These are phyloP conservation scores for Malacoraja senta DNA, from an alignment of 2,797 vertebrate species.

Conservation along the genomic window DNA sequence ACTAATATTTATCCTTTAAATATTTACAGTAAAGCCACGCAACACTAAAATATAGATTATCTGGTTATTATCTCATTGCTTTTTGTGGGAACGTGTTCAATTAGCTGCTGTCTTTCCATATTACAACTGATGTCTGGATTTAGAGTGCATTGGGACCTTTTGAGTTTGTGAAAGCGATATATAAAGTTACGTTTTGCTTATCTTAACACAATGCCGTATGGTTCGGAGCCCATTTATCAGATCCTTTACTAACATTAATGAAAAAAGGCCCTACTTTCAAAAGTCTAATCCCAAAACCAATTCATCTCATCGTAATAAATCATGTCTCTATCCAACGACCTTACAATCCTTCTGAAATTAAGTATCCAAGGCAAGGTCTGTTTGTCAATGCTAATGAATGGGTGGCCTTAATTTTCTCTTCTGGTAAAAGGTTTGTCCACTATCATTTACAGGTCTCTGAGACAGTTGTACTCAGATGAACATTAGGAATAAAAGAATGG, in stretches of 20 bases:
- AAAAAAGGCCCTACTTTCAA: background rate
- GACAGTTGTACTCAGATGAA: no score
- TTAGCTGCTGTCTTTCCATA: background rate
- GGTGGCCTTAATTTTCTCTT: background rate
- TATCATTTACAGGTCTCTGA: background rate
- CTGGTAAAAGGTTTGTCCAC: background rate
- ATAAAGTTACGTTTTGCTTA: background rate
- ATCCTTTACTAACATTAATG: background rate
- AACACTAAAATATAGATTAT: background rate
- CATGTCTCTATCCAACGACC: background rate
- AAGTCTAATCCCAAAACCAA: background rate
- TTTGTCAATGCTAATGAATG: background rate
- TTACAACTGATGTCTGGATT: background rate
- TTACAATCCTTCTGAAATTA: background rate
- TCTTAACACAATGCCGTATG: background rate
- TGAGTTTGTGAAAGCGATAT: background rate
- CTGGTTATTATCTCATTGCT: background rate
- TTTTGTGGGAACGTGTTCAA: background rate
- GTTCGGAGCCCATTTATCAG: background rate
- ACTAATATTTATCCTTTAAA: background rate
- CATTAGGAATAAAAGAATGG: no score
- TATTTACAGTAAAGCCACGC: no score
- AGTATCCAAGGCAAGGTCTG: background rate
- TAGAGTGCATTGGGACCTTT: background rate
- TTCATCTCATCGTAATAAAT: background rate